Evolutionary conservation across 2,888 invertebrate genomes (phyloP).

Genomic region (Heliconius cydno): DNA sequence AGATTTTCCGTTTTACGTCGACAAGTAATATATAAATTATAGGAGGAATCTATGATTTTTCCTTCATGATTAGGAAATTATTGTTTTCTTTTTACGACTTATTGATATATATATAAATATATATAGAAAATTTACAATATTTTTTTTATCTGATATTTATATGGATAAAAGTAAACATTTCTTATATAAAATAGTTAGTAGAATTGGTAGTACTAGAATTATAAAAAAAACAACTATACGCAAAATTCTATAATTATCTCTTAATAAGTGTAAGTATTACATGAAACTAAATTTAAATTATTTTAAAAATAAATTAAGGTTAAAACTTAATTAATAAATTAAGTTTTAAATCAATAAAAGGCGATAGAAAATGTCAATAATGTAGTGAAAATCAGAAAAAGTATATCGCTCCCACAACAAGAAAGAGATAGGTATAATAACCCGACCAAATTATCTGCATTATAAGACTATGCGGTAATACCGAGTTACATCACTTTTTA

Average conservation of each 20-base stretch:
- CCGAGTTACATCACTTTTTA: conserved; percentile 68
- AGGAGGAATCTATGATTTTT: too few relatives aligned
- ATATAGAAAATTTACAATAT: too few relatives aligned
- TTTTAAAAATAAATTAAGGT: neutral
- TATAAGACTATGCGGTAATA: conserved; percentile 60
- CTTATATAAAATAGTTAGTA: too few relatives aligned
- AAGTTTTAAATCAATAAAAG: neutral
- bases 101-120: too few relatives aligned
- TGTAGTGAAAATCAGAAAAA: conserved; percentile 34
- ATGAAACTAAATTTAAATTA: too few relatives aligned
- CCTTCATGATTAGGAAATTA: too few relatives aligned
- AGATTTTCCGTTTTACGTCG: too few relatives aligned
- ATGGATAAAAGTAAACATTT: too few relatives aligned
- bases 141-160: too few relatives aligned
- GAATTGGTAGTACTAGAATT: neutral
- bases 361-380: conserved; percentile 30
- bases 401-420: conserved; percentile 41
- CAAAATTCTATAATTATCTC: neutral
- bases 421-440: conserved; percentile 56
- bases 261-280: neutral
- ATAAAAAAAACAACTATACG: neutral
- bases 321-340: too few relatives aligned
- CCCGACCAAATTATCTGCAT: conserved; percentile 61
- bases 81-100: too few relatives aligned
- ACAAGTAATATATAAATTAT: too few relatives aligned